Evolutionary conservation across 2,113 vertebrate species (phyloP), one percentile per base, ranked within the genome.

Genomic region (Sinocyclocheilus anshuiensis): DNA sequence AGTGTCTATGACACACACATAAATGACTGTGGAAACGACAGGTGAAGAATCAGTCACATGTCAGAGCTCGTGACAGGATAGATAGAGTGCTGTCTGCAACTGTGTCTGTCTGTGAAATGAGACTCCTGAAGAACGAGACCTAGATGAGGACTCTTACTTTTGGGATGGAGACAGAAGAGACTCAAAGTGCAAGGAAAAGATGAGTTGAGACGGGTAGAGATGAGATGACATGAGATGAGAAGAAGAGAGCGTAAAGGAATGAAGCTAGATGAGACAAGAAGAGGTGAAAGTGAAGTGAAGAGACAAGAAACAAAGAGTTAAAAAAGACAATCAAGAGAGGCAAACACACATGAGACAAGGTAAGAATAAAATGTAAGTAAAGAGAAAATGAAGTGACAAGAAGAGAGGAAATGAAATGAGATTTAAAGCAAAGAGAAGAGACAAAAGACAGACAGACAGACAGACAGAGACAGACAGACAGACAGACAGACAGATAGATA

Each of bases 31-130:
- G 42, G 42, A 42, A 45, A 45, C 42, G 2, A 16, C n/a, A 81
- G 29, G 15, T 20, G 59, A 33, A 39, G 13, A 59, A 72, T 29
- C 24, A 55, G 50, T 36, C 45, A 57, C 9, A 71, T 63, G 63
- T 83, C 48, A 74, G 33, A 33, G 29, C 67, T 57, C 6, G 9
- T 83, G 81, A 74, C 22, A 74, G 3, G 18, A 72, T 2, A 55
- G 26, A 59, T 48, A 15, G 48, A 29, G 48, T 26, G n/a, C 39
- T 71, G 63, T 71, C 63, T 53, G 9, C 24, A 53, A 33, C 29
- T 33, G 77, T 45, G 33, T 57, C 26, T 50, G 80, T 67, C 65
- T 26, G 81, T 72, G 65, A 72, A 36, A 33, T n/a, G 24, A 53
- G 65, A 18, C 10, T 39, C 12, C 33, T 45, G 59, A 24, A 4